A percentile compares a stretch with the other conserved stretches of the same genome.
These are phyloP conservation scores for Prochilodus magdalenae DNA, from an alignment of 2,113 vertebrate species.

Conservation along the genomic window DNA sequence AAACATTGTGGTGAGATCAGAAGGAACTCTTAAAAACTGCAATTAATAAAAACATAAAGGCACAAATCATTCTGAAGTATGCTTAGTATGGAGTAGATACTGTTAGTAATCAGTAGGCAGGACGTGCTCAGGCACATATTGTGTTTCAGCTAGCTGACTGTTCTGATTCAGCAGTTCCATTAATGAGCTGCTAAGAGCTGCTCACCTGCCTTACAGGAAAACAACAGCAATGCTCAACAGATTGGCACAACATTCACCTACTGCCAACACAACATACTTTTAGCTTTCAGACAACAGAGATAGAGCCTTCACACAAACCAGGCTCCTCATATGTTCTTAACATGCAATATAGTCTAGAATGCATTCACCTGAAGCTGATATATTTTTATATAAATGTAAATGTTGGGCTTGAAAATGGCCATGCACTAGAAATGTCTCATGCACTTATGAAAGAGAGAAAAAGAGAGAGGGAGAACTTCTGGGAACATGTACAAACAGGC, in stretches of 20 bases:
- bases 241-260: background rate
- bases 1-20: too few relatives aligned
- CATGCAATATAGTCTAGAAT: too few relatives aligned
- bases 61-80: conserved; percentile 10
- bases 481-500: background rate
- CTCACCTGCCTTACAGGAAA: background rate
- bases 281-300: background rate
- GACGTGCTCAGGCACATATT: conserved; percentile 10
- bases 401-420: background rate
- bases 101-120: background rate
- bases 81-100: conserved; percentile 3
- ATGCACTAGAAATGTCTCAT: background rate
- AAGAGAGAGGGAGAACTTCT: background rate
- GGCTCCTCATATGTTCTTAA: too few relatives aligned
- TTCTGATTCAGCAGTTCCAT: conserved; percentile 45
- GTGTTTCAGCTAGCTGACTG: conserved; percentile 22
- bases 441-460: background rate
- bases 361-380: background rate
- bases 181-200: conserved; percentile 36
- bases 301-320: background rate
- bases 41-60: background rate
- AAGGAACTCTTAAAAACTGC: too few relatives aligned
- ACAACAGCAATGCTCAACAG: conserved; percentile 17
- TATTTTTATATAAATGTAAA: background rate
- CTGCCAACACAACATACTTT: background rate